Conservation (phyloP, 2,113 vertebrate species). For the Siniperca knerii region DNA sequence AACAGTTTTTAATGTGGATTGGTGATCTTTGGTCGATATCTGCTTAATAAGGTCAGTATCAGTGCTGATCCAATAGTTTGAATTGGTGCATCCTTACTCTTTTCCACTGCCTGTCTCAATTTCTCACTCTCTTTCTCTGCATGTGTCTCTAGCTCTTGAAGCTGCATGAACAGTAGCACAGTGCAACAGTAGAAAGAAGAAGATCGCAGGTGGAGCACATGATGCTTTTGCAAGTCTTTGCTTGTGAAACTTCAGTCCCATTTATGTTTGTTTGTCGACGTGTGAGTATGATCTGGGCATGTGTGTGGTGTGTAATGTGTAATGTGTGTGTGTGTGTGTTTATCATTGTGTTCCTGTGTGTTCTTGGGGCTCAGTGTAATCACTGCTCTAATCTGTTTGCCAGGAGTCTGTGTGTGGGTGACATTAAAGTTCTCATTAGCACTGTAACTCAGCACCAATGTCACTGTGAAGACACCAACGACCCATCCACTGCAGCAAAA, state of each 20-base stretch:
- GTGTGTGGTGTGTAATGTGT: conserved; percentile 26
- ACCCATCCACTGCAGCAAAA: conserved; percentile 70
- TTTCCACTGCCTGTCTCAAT: background rate
- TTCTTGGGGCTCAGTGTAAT: conserved; percentile 72
- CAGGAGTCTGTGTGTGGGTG: conserved; percentile 78
- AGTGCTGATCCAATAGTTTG: background rate
- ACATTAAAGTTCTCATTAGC: conserved; percentile 84
- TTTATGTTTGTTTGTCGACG: conserved; percentile 52
- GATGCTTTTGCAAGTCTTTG: conserved; percentile 37
- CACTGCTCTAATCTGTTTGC: conserved; percentile 77
- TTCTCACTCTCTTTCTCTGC: conserved; percentile 6
- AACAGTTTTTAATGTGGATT: background rate
- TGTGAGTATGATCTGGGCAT: conserved; percentile 31
- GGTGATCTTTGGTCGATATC: background rate
- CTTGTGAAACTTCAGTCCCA: conserved; percentile 46
- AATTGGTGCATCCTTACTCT: background rate
- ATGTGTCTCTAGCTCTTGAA: conserved; percentile 16
- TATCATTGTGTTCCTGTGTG: conserved; percentile 53
- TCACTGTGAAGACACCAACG: conserved; percentile 76
- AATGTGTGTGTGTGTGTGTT: conserved; percentile 27
- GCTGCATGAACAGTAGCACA: conserved; percentile 14
- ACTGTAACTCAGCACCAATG: conserved; percentile 79
- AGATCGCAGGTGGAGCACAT: conserved; percentile 15
- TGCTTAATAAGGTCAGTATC: background rate
- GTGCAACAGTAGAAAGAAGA: conserved; percentile 13